Evolutionary conservation across 2,797 vertebrate species (phyloP).

Genomic region (Myiothlypis chrysogaster): DNA sequence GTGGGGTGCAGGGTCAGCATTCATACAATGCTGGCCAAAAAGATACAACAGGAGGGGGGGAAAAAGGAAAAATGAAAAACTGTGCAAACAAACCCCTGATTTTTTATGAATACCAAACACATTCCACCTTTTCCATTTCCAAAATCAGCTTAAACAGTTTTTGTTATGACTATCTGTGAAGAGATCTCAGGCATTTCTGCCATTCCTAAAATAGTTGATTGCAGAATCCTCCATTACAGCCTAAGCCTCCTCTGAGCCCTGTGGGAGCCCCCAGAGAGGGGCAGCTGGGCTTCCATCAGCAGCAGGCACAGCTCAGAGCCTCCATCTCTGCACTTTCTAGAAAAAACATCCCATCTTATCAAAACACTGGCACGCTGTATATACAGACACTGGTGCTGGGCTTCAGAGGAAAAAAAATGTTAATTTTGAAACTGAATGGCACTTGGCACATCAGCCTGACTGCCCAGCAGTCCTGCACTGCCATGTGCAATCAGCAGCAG

Average conservation of each 20-base stretch:
- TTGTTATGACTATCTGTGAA: background rate
- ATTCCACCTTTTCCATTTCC: background rate
- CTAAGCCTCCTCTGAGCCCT: background rate
- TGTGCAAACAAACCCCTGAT: accelerated
- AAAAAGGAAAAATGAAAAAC: accelerated
- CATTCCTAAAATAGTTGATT: background rate
- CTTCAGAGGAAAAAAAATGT: background rate
- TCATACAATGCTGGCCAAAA: background rate
- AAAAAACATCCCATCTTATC: background rate
- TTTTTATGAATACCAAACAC: background rate
- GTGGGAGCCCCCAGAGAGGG: background rate
- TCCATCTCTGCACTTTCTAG: background rate
- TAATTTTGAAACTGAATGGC: background rate
- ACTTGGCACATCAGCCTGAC: background rate
- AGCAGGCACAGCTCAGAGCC: background rate
- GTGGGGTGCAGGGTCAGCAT: background rate
- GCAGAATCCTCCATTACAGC: background rate
- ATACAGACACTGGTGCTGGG: background rate
- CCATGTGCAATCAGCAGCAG: background rate
- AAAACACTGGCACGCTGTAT: background rate
- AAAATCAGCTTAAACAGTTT: background rate
- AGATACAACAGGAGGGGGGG: background rate
- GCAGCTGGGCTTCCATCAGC: background rate
- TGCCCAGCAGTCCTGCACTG: background rate
- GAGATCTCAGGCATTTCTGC: background rate